Base-by-base conservation (phyloP, 35 echinoderm and acorn worm species). In the Diadema setosum region DNA sequence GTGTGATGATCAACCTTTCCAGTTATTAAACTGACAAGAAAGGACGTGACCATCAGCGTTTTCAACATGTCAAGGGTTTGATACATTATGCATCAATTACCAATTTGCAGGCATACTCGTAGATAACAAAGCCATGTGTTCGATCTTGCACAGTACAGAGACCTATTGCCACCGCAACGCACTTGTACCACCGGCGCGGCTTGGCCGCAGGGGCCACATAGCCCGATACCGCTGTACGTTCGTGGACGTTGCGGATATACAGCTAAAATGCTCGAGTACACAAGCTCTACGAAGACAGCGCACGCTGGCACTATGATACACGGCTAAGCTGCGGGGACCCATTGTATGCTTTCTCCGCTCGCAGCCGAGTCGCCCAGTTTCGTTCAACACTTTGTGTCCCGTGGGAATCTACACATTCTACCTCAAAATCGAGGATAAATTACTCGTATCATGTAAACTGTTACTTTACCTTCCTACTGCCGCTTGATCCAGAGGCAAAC, bases 391-490 rank as follows among this genome's bases (percentile, higher is more conserved):
- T 39, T 42, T 42, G 33, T 36, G 37, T 78, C 73, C 40, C 73
- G 40, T 43, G 73, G 73, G 73, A 78, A 42, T 78, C 40, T 44
- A 42, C 14, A 43, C 29, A 5, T 35, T 78, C 11, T 0, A 39
- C 20, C 2, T 24, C 39, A 67, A 78, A 78, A 16, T 44, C 24
- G 25, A 41, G 40, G 15, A 17, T 41, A 3, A 41, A 7, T 41
- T 42, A 43, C 24, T 9, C 24, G 14, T 42, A 35, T 1, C 11
- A 42, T 42, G 37, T 15, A 44, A 14, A 0, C 11, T 41, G 25
- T 41, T 78, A 78, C 40, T 21, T 78, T 78, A 78, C 73, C 73
- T 24, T 26, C 40, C n/a, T 78, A 15, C 73, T 78, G 73, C 73
- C 73, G 33, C 37, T 36, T 25, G 73, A n/a, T 25, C 30, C 24